Percentiles rank a stretch among this genome's conserved stretches.
phyloP scores from a whole-genome alignment of 92 coral and sea anemone genomes.

The Epizoanthus fatuus region DNA sequence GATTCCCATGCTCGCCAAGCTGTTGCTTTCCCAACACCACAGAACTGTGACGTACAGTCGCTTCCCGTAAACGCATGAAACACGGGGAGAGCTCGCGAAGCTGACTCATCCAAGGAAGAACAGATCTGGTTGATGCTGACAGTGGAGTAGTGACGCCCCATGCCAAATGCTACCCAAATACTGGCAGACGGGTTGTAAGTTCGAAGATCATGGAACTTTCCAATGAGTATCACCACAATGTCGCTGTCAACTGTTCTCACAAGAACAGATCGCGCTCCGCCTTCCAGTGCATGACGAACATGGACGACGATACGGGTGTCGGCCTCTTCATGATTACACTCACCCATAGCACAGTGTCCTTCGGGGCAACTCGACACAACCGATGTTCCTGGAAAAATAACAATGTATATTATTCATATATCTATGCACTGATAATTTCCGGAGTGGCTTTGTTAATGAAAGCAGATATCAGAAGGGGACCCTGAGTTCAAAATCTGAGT shows the following conservation, averaged over 20 bases:
- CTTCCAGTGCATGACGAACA: slow-evolving; percentile 60
- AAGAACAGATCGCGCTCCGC: slow-evolving; percentile 42
- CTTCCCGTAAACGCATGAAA: slow-evolving; percentile 76
- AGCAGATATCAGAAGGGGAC: no score
- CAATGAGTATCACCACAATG: slow-evolving; percentile 65
- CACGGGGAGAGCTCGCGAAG: slow-evolving; percentile 52
- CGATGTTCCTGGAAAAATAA: neutral
- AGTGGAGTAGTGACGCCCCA: slow-evolving; percentile 63
- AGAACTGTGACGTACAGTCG: slow-evolving; percentile 60
- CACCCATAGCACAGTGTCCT: neutral
- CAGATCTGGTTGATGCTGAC: slow-evolving; percentile 65
- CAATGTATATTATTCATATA: no score
- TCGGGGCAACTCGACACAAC: slow-evolving; percentile 16
- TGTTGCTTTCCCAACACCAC: slow-evolving; percentile 61
- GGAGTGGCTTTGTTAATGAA: no score
- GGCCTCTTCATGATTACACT: slow-evolving; percentile 70
- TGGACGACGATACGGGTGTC: slow-evolving; percentile 62
- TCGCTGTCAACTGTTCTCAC: slow-evolving; percentile 66
- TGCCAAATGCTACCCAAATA: slow-evolving; percentile 74
- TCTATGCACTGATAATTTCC: no score
- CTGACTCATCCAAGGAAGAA: slow-evolving; percentile 58
- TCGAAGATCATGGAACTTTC: slow-evolving; percentile 68
- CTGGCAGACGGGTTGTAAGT: slow-evolving; percentile 45
- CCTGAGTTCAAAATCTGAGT: no score
- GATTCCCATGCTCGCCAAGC: slow-evolving; percentile 43